Percentiles rank a stretch among this genome's conserved stretches.
Conservation (phyloP, 2,888 invertebrate species). For the Hypena proboscidalis region DNA sequence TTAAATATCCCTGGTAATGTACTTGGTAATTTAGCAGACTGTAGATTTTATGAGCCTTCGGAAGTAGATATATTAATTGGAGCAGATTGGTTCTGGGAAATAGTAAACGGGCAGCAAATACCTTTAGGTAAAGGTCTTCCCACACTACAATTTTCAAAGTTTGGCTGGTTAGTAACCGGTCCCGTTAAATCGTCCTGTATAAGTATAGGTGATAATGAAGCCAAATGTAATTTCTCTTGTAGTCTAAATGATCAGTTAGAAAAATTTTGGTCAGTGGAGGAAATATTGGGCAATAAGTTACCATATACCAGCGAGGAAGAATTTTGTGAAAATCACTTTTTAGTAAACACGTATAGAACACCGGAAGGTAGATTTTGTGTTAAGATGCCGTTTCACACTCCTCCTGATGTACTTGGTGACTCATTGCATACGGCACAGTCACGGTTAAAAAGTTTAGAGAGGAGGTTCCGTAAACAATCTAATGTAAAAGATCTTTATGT, state of each 20-base stretch:
- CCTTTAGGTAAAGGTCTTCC: no score
- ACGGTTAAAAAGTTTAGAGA: neutral
- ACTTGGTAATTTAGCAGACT: neutral
- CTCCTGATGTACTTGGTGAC: neutral
- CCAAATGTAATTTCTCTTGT: neutral
- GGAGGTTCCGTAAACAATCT: no score
- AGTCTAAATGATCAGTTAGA: neutral
- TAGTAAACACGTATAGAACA: neutral
- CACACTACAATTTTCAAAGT: constrained; percentile 1
- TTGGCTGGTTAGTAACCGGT: constrained; percentile 3
- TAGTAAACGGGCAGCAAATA: no score
- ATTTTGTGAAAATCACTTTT: neutral
- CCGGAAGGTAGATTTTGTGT: neutral
- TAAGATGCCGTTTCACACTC: no score
- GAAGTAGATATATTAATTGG: no score
- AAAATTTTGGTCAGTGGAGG: neutral
- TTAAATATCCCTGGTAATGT: constrained; percentile 4
- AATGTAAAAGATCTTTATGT: no score
- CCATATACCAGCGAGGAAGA: neutral
- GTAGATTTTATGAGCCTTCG: constrained; percentile 6
- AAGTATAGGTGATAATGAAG: no score
- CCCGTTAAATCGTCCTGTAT: no score
- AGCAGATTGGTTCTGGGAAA: no score
- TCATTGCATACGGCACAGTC: neutral
- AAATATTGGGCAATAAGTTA: neutral